Evolutionary conservation across 2,797 vertebrate genomes (phyloP).

Genomic region (Tachyglossus aculeatus): DNA sequence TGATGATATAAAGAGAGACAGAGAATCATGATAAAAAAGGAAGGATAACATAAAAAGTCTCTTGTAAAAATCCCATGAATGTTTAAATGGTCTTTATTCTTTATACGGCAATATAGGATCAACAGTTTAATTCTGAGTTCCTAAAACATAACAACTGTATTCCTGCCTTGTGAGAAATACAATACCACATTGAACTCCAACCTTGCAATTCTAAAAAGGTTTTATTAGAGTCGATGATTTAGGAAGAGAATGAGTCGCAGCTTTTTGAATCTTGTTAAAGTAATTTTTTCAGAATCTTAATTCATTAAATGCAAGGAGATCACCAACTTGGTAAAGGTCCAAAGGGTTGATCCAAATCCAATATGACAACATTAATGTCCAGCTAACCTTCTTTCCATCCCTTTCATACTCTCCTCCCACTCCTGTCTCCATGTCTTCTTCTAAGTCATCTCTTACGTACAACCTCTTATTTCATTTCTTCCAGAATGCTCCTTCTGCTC

Average conservation of each 20-base stretch:
- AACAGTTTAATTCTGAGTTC: slow-evolving; percentile 21
- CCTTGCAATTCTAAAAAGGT: slow-evolving; percentile 17
- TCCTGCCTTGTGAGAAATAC: background rate
- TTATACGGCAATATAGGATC: background rate
- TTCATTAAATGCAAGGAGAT: slow-evolving; percentile 30
- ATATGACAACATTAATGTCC: background rate
- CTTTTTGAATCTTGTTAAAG: slow-evolving; percentile 29
- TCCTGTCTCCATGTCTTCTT: background rate
- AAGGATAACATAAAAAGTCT: too few relatives aligned
- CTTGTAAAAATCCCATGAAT: too few relatives aligned
- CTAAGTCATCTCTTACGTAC: slow-evolving; percentile 4
- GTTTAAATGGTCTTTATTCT: too few relatives aligned
- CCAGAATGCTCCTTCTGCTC: background rate
- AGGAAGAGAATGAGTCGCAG: slow-evolving; percentile 38
- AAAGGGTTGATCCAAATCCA: slow-evolving; percentile 17
- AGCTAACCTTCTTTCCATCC: background rate
- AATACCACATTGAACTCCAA: slow-evolving; percentile 24
- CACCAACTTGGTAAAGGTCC: slow-evolving; percentile 4
- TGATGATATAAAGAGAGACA: too few relatives aligned
- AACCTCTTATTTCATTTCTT: background rate
- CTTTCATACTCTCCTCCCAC: background rate
- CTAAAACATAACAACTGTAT: too few relatives aligned
- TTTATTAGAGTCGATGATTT: slow-evolving; percentile 32
- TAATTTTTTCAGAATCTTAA: background rate
- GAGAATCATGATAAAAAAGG: too few relatives aligned